phyloP scores from a whole-genome alignment of 2,797 vertebrate species.

The Cygnus olor region DNA sequence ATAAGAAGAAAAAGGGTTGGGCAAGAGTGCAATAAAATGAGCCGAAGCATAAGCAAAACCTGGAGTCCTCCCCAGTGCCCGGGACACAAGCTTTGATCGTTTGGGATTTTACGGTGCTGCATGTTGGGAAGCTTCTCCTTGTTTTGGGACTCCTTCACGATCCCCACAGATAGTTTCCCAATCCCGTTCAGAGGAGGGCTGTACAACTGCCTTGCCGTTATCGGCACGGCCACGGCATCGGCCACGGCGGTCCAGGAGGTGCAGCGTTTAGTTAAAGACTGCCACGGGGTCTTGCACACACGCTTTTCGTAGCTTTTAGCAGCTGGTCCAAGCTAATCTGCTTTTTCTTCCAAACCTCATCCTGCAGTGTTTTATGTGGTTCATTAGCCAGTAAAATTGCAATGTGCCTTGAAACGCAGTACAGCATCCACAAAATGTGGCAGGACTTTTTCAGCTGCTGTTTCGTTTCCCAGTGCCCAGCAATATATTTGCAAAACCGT shows the following conservation, averaged over 20 bases:
- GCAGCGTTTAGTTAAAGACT: neutral
- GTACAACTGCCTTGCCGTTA: neutral
- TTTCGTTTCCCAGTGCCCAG: neutral
- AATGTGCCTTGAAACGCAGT: accelerated
- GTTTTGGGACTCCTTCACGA: no score
- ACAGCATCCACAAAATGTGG: neutral
- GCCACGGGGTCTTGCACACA: accelerated
- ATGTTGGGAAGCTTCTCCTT: neutral
- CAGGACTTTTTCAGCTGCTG: neutral
- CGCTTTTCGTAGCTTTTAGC: neutral
- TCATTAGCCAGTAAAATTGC: neutral
- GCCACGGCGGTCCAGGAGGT: neutral
- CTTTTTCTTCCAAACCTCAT: neutral
- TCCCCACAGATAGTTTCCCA: accelerated
- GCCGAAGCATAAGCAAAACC: neutral
- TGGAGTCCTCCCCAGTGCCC: accelerated
- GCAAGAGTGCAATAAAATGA: neutral
- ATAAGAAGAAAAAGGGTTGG: neutral
- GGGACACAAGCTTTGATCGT: accelerated
- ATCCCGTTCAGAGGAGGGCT: neutral
- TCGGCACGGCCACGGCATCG: neutral
- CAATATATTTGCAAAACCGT: accelerated
- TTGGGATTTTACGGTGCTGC: neutral
- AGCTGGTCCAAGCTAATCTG: neutral
- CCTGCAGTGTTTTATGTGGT: accelerated